Conservation (phyloP, 2,113 vertebrate genomes). For the human (Homo sapiens) region DNA sequence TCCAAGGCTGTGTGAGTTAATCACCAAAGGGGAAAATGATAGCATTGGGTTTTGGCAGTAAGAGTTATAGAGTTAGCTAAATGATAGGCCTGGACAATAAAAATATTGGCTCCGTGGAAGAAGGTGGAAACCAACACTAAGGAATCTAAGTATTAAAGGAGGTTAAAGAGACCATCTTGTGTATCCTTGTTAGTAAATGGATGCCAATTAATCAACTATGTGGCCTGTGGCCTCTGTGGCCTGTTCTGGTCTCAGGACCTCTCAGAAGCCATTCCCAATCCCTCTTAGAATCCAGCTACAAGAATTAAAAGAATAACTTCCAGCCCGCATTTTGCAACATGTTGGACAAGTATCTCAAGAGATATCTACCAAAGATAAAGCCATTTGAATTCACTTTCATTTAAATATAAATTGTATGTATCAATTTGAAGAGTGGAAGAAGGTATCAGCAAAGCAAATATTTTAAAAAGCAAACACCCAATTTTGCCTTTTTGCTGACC, state of each 20-base stretch:
- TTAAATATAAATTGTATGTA: background rate
- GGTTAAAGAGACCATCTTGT: background rate
- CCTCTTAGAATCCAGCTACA: background rate
- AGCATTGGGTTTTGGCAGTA: constrained; percentile 41
- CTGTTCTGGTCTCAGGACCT: background rate
- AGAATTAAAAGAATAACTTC: background rate
- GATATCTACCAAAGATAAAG: constrained; percentile 4
- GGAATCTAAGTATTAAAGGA: background rate
- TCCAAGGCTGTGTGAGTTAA: constrained; percentile 47
- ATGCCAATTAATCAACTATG: background rate
- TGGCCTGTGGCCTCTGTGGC: no score
- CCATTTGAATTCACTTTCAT: background rate
- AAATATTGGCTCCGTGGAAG: background rate
- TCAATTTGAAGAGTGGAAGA: background rate
- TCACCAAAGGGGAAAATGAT: background rate
- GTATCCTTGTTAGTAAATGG: background rate
- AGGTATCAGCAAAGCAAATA: background rate
- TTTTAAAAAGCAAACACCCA: background rate
- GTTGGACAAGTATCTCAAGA: background rate
- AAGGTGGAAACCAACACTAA: background rate
- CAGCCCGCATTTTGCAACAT: background rate
- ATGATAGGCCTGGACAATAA: background rate
- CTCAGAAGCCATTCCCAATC: background rate
- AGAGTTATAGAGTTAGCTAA: constrained; percentile 26
- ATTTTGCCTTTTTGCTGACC: background rate